Base-by-base conservation (phyloP, 2,113 vertebrate genomes). In the Toxotes chatareus region DNA sequence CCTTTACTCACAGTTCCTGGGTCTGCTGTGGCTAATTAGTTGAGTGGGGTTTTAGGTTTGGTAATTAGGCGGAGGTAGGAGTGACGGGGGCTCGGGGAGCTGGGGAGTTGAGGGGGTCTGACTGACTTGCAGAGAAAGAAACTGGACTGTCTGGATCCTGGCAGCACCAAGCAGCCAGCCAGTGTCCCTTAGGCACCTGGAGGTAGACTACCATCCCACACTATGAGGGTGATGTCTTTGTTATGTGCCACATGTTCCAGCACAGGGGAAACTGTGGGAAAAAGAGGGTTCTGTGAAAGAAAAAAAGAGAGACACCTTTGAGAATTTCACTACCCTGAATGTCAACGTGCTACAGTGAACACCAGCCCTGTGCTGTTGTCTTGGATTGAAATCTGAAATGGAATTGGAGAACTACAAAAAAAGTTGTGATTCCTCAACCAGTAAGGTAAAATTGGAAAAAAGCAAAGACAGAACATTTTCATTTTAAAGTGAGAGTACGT, bases 21-120 rank as follows among this genome's bases (percentile, higher is more conserved):
- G 95, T 95, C 95, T 96, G 94, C 92, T 91, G 94, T 97, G 97
- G 96, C 96, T 96, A 96, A 97, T 97, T 97, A 96, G 95, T 94
- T 94, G 93, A 93, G 95, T 95, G 95, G 95, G 93, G 94, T 96
- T 92, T 94, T 94, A 91, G 96, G 95, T 94, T 96, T 93, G 94
- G 92, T 92, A 94, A 93, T 95, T 91, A 92, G 91, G 91, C 87
- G 38, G 86, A 84, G 92, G 90, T 86, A 89, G 89, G 88, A 92
- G 77, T 93, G 90, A 93, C 90, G 90, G 90, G 90, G 92, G 91
- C 90, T 91, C 44, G 12, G 92, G 92, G 92, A 91, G 88, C 89
- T 91, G 81, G 91, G 89, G 93, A 91, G 90, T 92, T 92, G 86
- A 90, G 82, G 86, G 87, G 90, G 89, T 88, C 88, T 91, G 91